Conservation (phyloP, 2,888 invertebrate genomes). For the Argynnis bischoffii region DNA sequence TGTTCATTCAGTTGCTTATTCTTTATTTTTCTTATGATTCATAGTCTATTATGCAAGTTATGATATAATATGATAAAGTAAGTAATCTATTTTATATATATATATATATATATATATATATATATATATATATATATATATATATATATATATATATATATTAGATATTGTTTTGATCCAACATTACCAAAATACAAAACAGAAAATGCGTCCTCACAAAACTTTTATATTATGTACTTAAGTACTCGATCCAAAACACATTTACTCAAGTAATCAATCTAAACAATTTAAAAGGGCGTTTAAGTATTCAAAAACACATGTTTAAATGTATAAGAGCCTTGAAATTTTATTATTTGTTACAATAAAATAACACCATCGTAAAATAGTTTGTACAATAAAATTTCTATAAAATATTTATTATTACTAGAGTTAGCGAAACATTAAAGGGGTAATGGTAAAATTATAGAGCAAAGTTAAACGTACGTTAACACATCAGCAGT, state of each 20-base stretch:
- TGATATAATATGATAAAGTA: neutral
- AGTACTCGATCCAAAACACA: no score
- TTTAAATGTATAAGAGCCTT: slow-evolving; percentile 6
- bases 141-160: no score
- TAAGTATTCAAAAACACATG: slow-evolving; percentile 4
- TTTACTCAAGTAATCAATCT: neutral
- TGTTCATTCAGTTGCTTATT: slow-evolving; percentile 10
- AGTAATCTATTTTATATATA: no score
- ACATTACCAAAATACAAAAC: no score
- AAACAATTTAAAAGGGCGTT: slow-evolving; percentile 3
- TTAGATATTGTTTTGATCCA: no score
- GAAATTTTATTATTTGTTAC: slow-evolving; percentile 2
- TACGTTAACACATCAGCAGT: neutral
- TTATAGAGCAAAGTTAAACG: neutral
- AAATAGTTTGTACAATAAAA: neutral
- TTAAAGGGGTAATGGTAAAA: neutral
- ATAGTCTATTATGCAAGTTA: neutral
- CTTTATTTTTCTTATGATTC: slow-evolving; percentile 15
- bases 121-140: no score
- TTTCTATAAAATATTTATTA: neutral
- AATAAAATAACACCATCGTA: neutral
- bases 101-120: no score
- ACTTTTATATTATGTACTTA: no score
- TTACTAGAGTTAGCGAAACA: neutral
- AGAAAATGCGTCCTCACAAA: no score